phyloP scores from a whole-genome alignment of 2,113 vertebrate species.

The Pseudorhombus dupliciocellatus region DNA sequence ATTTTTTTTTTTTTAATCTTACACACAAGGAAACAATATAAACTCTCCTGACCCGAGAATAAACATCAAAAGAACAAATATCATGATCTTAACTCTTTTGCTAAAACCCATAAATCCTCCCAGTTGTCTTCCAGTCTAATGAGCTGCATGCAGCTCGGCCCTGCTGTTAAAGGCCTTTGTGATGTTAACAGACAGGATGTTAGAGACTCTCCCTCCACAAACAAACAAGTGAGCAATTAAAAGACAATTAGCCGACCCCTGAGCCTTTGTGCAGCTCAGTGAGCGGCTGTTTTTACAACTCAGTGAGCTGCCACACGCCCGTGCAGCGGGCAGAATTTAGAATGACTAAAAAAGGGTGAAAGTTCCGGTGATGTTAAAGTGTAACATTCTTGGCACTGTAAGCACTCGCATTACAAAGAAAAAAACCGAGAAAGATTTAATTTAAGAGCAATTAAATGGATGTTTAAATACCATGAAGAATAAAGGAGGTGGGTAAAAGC shows the following conservation, averaged over 20 bases:
- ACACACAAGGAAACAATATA: background rate
- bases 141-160: slow-evolving; percentile 36
- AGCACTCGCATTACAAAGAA: too few species aligned
- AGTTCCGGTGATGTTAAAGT: background rate
- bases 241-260: slow-evolving; percentile 64
- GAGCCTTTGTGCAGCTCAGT: slow-evolving; percentile 50
- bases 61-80: background rate
- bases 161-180: slow-evolving; percentile 68
- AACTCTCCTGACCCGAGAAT: background rate
- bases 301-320: background rate
- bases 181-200: slow-evolving; percentile 51
- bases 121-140: slow-evolving; percentile 38
- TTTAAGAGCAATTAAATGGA: background rate
- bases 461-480: background rate
- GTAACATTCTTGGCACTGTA: too few species aligned
- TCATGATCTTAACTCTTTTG: background rate
- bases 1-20: background rate
- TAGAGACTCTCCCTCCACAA: slow-evolving; percentile 55
- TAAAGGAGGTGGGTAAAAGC: background rate
- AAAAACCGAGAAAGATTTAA: background rate
- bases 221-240: slow-evolving; percentile 64
- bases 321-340: background rate
- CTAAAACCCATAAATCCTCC: slow-evolving; percentile 9
- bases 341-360: background rate
- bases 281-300: slow-evolving; percentile 38